Conservation (phyloP, 2,797 vertebrate genomes). For the Steatocranus sp. region DNA sequence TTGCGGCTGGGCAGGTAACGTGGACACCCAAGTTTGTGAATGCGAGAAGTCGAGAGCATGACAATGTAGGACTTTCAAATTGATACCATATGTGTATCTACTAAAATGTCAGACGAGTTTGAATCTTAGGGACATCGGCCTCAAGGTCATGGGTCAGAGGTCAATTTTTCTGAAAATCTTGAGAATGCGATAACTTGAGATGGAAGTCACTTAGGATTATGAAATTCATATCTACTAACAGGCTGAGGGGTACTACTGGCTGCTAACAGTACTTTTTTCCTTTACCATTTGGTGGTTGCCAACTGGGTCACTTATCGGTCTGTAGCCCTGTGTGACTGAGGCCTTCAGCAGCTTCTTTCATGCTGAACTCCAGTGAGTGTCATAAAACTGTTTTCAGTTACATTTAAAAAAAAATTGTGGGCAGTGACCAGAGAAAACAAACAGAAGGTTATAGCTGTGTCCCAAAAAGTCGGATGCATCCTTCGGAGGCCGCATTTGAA, state of each 20-base stretch:
- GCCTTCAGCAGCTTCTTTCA: not conserved
- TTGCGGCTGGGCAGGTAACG: too few species aligned
- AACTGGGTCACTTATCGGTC: not conserved
- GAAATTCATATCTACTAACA: not conserved
- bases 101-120: rapidly evolving
- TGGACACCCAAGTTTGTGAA: not conserved
- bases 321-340: not conserved
- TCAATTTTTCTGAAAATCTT: not conserved
- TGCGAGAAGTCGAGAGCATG: rapidly evolving
- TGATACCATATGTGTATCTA: not conserved
- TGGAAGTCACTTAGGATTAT: not conserved
- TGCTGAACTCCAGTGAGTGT: not conserved
- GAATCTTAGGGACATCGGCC: not conserved
- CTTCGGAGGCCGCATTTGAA: too few species aligned
- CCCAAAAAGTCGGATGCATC: too few species aligned
- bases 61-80: not conserved
- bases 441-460: too few species aligned
- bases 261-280: not conserved
- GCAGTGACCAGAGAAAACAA: not conserved
- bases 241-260: not conserved
- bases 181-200: not conserved
- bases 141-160: not conserved
- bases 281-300: not conserved
- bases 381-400: not conserved
- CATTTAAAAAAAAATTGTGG: not conserved